These are phyloP conservation scores for Taurulus bubalis DNA, from an alignment of 2,113 vertebrate species.

Conservation along the genomic window DNA sequence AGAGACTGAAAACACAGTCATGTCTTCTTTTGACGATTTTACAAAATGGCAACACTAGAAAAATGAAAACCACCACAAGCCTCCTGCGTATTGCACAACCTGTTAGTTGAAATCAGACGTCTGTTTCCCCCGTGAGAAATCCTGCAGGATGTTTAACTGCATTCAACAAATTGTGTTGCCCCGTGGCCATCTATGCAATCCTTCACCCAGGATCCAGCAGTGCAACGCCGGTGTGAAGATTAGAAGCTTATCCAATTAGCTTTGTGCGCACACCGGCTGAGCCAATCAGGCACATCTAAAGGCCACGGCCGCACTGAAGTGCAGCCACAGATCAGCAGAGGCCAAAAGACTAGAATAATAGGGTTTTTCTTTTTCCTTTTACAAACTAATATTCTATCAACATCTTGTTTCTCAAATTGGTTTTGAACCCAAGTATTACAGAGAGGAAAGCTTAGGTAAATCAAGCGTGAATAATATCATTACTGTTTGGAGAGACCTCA, in stretches of 20 bases:
- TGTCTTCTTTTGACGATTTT: background rate
- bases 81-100: background rate
- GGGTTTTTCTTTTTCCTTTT: background rate
- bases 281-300: slow-evolving; percentile 59
- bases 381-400: slow-evolving; percentile 36
- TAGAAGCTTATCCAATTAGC: slow-evolving; percentile 71
- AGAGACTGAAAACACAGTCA: background rate
- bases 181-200: background rate
- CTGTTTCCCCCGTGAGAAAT: background rate
- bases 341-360: slow-evolving; percentile 1
- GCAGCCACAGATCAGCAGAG: slow-evolving; percentile 33
- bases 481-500: slow-evolving; percentile 55
- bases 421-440: slow-evolving; percentile 32
- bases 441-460: slow-evolving; percentile 52
- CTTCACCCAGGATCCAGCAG: slow-evolving; percentile 28
- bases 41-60: background rate
- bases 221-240: slow-evolving; percentile 44
- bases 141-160: background rate
- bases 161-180: background rate
- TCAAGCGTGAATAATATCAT: slow-evolving; percentile 50
- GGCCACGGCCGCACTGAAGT: slow-evolving; percentile 32
- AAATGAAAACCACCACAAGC: background rate
- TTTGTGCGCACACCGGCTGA: slow-evolving; percentile 42
- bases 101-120: background rate
- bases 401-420: slow-evolving; percentile 22